Percentiles rank a stretch among this genome's conserved stretches.
Conservation (phyloP, 2,113 vertebrate species). For the Thinocorus orbignyianus region DNA sequence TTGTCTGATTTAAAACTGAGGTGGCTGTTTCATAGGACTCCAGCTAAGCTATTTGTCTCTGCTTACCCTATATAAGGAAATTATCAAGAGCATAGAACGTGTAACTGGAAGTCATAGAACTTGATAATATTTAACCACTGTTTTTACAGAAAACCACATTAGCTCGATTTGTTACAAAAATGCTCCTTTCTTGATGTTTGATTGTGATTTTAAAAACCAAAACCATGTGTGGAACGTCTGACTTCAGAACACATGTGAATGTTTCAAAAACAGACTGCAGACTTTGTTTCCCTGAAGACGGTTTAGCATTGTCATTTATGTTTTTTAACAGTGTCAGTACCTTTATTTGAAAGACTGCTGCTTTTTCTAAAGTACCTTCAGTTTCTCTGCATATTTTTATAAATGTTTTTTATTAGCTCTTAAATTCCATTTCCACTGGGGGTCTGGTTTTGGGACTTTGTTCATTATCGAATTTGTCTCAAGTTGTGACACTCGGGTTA, state of each 20-base stretch:
- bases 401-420: not conserved
- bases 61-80: not conserved
- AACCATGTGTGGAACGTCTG: not conserved
- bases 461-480: slow-evolving; percentile 6
- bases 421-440: not conserved
- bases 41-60: not conserved
- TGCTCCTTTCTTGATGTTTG: not conserved
- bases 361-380: not conserved
- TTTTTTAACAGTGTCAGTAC: not conserved
- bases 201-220: not conserved
- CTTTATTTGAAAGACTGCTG: not conserved
- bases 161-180: not conserved
- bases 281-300: not conserved
- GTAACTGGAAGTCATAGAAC: not conserved
- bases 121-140: not conserved
- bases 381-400: not conserved
- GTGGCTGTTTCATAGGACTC: not conserved
- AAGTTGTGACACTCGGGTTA: not conserved
- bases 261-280: not conserved
- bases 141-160: not conserved
- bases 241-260: not conserved
- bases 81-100: not conserved
- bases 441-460: not conserved
- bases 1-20: not conserved
- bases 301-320: not conserved